These are phyloP conservation scores for Dipodomys merriami DNA, from an alignment of 2,113 vertebrate genomes.

Conservation along the genomic window DNA sequence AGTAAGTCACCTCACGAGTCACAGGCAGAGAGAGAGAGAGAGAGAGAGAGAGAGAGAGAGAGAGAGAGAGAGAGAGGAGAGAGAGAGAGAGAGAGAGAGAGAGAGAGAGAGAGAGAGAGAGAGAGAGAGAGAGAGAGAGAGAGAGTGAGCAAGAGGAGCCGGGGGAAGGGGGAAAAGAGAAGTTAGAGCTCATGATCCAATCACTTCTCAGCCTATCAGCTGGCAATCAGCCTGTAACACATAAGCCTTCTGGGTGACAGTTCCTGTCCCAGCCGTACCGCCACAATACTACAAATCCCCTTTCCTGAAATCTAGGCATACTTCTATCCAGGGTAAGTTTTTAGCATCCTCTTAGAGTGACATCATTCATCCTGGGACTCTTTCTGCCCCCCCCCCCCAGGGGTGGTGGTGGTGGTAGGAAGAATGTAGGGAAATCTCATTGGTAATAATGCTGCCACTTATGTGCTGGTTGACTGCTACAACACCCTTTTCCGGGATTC, in stretches of 20 bases:
- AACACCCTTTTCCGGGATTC: neutral
- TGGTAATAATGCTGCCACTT: too few species aligned
- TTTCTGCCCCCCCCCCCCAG: neutral
- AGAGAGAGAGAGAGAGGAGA: too few species aligned
- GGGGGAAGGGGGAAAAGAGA: neutral
- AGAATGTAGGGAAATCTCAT: neutral
- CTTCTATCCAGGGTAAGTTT: neutral
- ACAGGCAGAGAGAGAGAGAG: too few species aligned
- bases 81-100: too few species aligned
- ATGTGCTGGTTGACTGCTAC: neutral
- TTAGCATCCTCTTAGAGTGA: neutral
- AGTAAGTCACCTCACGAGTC: neutral
- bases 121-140: too few species aligned
- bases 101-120: too few species aligned
- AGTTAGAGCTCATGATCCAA: neutral
- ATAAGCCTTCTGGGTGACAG: neutral
- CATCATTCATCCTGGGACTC: neutral
- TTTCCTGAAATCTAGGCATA: neutral
- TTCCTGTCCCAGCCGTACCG: fast-evolving
- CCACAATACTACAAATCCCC: neutral
- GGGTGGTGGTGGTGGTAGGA: neutral
- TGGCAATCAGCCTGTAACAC: neutral
- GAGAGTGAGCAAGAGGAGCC: too few species aligned
- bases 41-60: too few species aligned
- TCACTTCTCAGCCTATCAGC: neutral